These are phyloP conservation scores for Thaleichthys pacificus DNA, from an alignment of 2,797 vertebrate genomes.

Conservation along the genomic window DNA sequence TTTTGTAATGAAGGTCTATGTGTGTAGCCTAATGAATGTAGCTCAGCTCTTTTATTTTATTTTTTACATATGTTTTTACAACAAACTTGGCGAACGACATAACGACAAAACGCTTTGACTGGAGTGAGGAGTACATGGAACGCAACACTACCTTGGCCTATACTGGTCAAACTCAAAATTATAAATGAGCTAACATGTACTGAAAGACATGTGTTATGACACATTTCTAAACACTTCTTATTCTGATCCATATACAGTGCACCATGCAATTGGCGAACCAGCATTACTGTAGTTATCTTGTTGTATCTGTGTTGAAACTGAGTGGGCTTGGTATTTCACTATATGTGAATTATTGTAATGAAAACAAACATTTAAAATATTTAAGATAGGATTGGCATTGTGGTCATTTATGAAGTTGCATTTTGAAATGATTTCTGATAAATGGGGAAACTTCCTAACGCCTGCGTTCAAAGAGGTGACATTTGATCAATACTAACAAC, in stretches of 20 bases:
- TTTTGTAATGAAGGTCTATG: background rate
- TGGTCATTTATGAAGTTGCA: background rate
- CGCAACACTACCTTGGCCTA: background rate
- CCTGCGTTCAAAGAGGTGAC: slow-evolving; percentile 52
- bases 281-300: background rate
- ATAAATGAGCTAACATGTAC: background rate
- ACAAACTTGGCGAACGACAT: background rate
- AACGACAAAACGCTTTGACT: background rate
- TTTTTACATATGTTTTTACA: background rate
- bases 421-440: slow-evolving; percentile 46
- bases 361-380: background rate
- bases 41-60: background rate
- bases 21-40: background rate
- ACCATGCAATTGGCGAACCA: background rate
- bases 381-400: background rate
- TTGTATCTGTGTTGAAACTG: background rate
- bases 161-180: background rate
- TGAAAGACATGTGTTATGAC: background rate
- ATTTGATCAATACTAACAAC: slow-evolving; percentile 63
- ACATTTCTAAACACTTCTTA: background rate
- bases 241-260: background rate
- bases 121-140: background rate
- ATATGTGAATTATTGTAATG: background rate
- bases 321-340: background rate
- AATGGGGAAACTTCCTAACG: slow-evolving; percentile 54